Percentiles rank a stretch among this genome's conserved stretches.
These are phyloP conservation scores for Drosophila barbarae DNA, from an alignment of 2,888 invertebrate genomes.

Conservation along the genomic window DNA sequence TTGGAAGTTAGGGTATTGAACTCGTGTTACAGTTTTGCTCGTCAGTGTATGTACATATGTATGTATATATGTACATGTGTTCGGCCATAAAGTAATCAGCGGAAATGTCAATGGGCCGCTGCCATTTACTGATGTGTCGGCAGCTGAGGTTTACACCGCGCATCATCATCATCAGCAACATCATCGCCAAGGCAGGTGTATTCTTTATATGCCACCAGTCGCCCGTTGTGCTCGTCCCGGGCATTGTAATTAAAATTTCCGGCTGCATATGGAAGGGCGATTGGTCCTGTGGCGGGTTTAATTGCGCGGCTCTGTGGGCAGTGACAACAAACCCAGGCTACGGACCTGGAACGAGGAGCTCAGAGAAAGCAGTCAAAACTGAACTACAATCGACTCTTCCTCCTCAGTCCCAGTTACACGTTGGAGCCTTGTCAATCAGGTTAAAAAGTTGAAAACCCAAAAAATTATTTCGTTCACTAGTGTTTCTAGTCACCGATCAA, in stretches of 20 bases:
- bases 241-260: slow-evolving; percentile 71
- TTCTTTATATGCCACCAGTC: slow-evolving; percentile 27
- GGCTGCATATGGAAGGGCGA: slow-evolving; percentile 59
- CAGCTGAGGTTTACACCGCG: slow-evolving; percentile 65
- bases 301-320: slow-evolving; percentile 41
- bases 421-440: slow-evolving; percentile 9
- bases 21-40: too few relatives aligned
- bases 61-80: slow-evolving; percentile 34
- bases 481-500: background rate
- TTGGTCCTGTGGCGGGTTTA: slow-evolving; percentile 54
- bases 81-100: slow-evolving; percentile 73
- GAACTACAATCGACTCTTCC: background rate
- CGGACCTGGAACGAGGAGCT: slow-evolving; percentile 24
- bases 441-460: slow-evolving; percentile 11
- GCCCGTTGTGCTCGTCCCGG: slow-evolving; percentile 38
- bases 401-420: slow-evolving; percentile 12
- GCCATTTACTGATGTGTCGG: slow-evolving; percentile 74
- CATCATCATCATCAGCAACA: slow-evolving; percentile 28
- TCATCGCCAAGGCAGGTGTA: slow-evolving; percentile 30
- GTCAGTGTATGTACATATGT: slow-evolving; percentile 7
- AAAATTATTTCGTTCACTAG: slow-evolving; percentile 26
- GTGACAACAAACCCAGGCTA: slow-evolving; percentile 53
- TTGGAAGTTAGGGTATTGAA: too few relatives aligned
- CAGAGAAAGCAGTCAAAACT: slow-evolving; percentile 11
- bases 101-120: slow-evolving; percentile 74